Evolutionary conservation across 2,888 invertebrate species (phyloP).

Genomic region (Lepidochrysops patricia): DNA sequence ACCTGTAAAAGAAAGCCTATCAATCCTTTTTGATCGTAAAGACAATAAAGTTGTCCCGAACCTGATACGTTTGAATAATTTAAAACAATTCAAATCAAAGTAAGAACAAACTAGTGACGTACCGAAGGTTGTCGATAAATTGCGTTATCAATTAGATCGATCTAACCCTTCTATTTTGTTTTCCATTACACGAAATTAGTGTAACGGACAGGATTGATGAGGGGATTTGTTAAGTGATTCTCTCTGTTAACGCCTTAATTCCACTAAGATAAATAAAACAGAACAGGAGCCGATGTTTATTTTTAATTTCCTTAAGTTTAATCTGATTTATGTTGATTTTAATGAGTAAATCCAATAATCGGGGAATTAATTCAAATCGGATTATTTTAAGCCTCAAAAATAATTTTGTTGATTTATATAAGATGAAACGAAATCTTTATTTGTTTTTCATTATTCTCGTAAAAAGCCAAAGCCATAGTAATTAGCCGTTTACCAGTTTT

Average conservation of each 20-base stretch:
- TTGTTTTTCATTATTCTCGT: not conserved
- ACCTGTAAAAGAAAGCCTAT: no score
- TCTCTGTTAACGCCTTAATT: slow-evolving; percentile 25
- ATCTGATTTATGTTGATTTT: not conserved
- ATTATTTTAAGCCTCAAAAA: not conserved
- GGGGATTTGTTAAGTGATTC: slow-evolving; percentile 30
- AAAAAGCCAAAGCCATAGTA: no score
- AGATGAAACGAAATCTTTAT: not conserved
- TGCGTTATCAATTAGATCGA: slow-evolving; percentile 16
- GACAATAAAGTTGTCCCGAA: no score
- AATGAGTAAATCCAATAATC: not conserved
- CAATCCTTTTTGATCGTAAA: no score
- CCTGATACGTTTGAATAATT: no score
- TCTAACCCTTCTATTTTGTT: slow-evolving; percentile 26
- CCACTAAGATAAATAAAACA: slow-evolving; percentile 31
- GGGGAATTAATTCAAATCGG: not conserved
- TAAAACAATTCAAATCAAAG: no score
- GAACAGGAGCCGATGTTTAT: not conserved
- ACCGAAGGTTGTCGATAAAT: slow-evolving; percentile 1
- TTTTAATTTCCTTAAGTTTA: not conserved
- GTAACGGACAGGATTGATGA: slow-evolving; percentile 31
- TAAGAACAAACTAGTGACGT: not conserved
- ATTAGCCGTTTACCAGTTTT: no score
- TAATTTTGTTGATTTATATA: not conserved
- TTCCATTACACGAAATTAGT: slow-evolving; percentile 34